Evolutionary conservation across 1,140 invertebrate species (phyloP), one percentile per base, ranked within the genome.

Genomic region (Galleria mellonella): DNA sequence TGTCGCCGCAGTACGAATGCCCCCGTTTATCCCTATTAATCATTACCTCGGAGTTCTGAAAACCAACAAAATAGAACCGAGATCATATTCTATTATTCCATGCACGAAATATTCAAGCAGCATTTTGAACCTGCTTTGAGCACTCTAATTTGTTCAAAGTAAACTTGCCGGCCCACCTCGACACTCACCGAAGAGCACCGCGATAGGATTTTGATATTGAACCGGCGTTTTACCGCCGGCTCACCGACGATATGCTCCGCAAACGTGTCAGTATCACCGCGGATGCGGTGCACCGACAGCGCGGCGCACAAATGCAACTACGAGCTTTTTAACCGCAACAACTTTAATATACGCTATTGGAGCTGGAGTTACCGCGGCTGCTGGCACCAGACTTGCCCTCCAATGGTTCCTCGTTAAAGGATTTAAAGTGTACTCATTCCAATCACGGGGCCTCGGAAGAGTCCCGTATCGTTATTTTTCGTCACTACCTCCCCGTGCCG

Each of bases 351-450:
- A 93, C 91, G 92, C 92, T 94, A 92, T 92, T 92, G 92, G 91
- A 94, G 93, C 92, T 93, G 92, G 92, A 94, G 92, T 95, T 94
- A 94, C 93, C 93, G 93, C 93, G 90, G 91, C 91, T 92, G 92
- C 93, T 94, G 92, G 92, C 92, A 93, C 91, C 92, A 94, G 93
- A 95, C 93, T 95, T 95, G 92, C 93, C 93, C 93, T 94, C 92
- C 92, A 94, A 94, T 92, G 86, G 89, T 88, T 94, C 90, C 92
- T 94, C 91, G 91, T 92, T 92, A 93, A 94, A 91, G 90, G 89
- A 90, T 95, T 95, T 94, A 94, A 89, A 94, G 89, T 94, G 91
- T 92, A 91, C 91, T 93, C 93, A 94, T 94, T 95, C 92, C 92
- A 89, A 94, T 94, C 91, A 92, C 91, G 88, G 89, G 89, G 89